phyloP scores from a whole-genome alignment of 1,140 invertebrate species.

The Coptotermes formosanus region DNA sequence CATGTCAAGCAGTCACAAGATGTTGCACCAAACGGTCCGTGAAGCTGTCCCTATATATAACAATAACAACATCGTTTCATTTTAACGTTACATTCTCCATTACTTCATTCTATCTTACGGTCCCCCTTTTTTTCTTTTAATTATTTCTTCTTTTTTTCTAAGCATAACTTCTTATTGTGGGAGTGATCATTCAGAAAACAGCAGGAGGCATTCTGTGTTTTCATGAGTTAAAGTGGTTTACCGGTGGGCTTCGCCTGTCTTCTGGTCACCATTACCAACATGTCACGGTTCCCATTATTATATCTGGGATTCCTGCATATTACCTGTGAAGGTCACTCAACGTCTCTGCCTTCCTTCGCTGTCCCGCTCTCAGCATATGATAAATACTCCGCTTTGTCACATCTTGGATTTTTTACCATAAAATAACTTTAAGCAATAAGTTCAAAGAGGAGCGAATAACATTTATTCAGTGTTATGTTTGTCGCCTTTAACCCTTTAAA shows the following conservation, averaged over 20 bases:
- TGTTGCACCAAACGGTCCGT: not conserved
- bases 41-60: not conserved
- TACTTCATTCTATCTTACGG: not conserved
- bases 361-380: not conserved
- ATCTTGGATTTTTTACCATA: too few relatives aligned
- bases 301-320: not conserved
- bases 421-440: too few relatives aligned
- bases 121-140: not conserved
- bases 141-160: not conserved
- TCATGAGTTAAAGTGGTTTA: conserved; percentile 16
- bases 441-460: too few relatives aligned
- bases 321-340: not conserved
- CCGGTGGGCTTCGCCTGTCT: conserved; percentile 5
- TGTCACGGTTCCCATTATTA: not conserved
- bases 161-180: not conserved
- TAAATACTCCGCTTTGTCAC: not conserved
- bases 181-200: not conserved
- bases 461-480: too few relatives aligned
- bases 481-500: too few relatives aligned
- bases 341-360: not conserved
- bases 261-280: not conserved
- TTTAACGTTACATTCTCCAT: not conserved
- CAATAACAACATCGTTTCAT: conserved; percentile 1
- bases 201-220: not conserved
- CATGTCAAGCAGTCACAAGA: not conserved